These are phyloP conservation scores for Puma concolor DNA, from an alignment of 2,113 vertebrate species.

Conservation along the genomic window DNA sequence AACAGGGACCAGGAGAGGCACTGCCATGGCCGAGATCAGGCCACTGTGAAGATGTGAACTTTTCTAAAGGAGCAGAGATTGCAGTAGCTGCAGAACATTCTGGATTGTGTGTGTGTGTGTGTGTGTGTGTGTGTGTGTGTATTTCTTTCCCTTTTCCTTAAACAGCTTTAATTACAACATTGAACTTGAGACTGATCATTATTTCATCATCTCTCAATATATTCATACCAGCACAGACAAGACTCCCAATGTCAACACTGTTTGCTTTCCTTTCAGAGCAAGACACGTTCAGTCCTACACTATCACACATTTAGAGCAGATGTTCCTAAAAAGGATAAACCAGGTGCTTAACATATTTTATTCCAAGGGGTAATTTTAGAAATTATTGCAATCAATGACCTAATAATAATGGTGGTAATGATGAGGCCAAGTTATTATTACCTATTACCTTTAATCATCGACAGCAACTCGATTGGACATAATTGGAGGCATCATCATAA, in stretches of 20 bases:
- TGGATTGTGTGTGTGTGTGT: not conserved
- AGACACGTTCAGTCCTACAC: conserved; percentile 83
- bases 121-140: not conserved
- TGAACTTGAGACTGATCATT: conserved; percentile 83
- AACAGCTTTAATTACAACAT: conserved; percentile 75
- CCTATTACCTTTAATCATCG: conserved; percentile 95
- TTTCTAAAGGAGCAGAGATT: not conserved
- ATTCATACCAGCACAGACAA: conserved; percentile 77
- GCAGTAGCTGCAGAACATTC: conserved; percentile 36
- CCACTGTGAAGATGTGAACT: not conserved
- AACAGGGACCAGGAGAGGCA: not conserved
- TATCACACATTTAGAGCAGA: conserved; percentile 89
- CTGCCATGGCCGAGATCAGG: not conserved
- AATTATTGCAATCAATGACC: conserved; percentile 97
- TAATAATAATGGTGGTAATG: conserved; percentile 93
- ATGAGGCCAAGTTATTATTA: conserved; percentile 92
- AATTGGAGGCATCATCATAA: conserved; percentile 95
- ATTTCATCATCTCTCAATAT: conserved; percentile 81
- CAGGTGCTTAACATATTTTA: conserved; percentile 95
- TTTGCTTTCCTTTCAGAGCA: conserved; percentile 84
- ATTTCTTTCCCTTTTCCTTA: conserved; percentile 58
- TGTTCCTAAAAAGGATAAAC: conserved; percentile 88
- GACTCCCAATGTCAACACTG: conserved; percentile 81
- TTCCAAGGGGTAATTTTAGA: conserved; percentile 93
- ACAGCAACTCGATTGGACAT: conserved; percentile 93